A percentile compares a stretch with the other conserved stretches of the same genome.
These are phyloP conservation scores for Druon quercuslanigerum DNA, from an alignment of 1,140 invertebrate species.

Conservation along the genomic window DNA sequence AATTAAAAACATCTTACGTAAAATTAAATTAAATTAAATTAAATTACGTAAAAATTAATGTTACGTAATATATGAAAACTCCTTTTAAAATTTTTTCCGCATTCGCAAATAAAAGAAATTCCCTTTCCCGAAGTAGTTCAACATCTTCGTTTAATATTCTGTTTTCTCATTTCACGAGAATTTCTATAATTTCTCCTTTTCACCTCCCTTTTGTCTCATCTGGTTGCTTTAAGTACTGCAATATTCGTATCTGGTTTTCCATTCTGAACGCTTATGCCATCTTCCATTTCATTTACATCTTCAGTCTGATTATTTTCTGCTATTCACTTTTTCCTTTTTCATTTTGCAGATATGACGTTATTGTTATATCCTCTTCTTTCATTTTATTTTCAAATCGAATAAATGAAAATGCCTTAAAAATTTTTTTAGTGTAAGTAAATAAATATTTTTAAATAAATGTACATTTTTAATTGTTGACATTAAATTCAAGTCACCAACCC, in stretches of 20 bases:
- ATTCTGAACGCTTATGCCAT: background rate
- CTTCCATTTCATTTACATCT: conserved; percentile 21
- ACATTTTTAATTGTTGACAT: no score
- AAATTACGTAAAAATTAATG: no score
- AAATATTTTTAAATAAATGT: no score
- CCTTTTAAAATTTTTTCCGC: no score
- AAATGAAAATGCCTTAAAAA: background rate
- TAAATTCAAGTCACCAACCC: no score
- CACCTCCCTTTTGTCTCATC: conserved; percentile 20
- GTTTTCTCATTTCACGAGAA: background rate
- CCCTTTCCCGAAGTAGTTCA: background rate
- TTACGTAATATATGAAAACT: no score
- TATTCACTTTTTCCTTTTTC: background rate
- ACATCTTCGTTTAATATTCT: background rate
- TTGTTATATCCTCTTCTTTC: no score
- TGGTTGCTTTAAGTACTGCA: background rate
- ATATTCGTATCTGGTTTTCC: conserved; percentile 26
- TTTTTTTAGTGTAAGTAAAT: background rate
- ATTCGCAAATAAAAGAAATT: no score
- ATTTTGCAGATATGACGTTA: background rate
- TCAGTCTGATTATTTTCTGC: conserved; percentile 26
- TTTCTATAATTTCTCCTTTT: conserved; percentile 30
- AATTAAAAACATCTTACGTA: no score
- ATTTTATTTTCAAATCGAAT: no score
- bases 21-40: no score